phyloP scores from a whole-genome alignment of 1,140 invertebrate genomes.

The Panulirus ornatus region DNA sequence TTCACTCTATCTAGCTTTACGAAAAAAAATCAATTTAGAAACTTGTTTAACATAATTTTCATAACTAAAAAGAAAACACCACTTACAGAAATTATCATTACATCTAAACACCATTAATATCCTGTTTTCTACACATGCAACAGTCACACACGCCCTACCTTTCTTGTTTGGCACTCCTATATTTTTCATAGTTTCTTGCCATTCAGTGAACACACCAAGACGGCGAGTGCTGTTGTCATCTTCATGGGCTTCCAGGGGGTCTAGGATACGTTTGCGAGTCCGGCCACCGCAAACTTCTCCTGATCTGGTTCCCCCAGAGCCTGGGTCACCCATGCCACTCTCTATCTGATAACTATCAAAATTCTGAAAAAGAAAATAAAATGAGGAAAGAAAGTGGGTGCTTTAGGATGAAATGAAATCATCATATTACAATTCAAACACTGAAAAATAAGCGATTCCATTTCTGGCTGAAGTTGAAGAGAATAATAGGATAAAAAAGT shows the following conservation, averaged over 20 bases:
- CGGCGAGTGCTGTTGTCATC: conserved; percentile 53
- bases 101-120: no score
- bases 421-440: no score
- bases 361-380: not conserved
- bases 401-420: no score
- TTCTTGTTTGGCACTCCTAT: conserved; percentile 63
- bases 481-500: no score
- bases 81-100: no score
- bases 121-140: not conserved
- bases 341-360: not conserved
- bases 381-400: not conserved
- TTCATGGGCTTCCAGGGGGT: conserved; percentile 52
- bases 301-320: conserved; percentile 8
- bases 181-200: conserved; percentile 60
- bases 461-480: no score
- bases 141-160: conserved; percentile 19
- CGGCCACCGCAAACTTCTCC: conserved; percentile 28
- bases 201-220: conserved; percentile 51
- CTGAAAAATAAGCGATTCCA: no score
- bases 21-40: no score
- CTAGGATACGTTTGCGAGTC: conserved; percentile 60
- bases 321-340: conserved; percentile 1
- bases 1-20: no score
- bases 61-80: no score
- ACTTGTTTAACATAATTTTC: no score